phyloP scores from a whole-genome alignment of 2,113 vertebrate genomes.

The Dicaeum eximium region DNA sequence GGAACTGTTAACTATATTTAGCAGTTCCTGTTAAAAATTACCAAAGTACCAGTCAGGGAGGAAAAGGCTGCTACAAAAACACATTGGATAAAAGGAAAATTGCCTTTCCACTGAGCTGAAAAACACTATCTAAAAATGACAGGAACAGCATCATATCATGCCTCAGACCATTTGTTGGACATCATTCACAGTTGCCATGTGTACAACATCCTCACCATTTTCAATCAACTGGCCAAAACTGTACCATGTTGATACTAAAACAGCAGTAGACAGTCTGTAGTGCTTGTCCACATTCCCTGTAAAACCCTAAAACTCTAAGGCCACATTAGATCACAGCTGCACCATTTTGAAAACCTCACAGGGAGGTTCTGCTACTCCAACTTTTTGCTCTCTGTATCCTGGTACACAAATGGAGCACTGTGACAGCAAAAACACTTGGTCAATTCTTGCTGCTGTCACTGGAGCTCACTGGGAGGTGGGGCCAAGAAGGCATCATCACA shows the following conservation, averaged over 20 bases:
- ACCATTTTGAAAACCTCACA: background rate
- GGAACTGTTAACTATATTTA: background rate
- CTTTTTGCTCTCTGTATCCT: background rate
- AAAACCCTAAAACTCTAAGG: constrained; percentile 3
- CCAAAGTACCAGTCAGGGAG: background rate
- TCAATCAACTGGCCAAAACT: background rate
- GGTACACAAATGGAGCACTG: background rate
- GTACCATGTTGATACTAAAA: background rate
- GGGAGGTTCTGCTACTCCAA: background rate
- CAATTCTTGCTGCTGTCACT: background rate
- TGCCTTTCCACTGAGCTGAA: background rate
- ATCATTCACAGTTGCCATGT: background rate
- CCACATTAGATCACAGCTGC: background rate
- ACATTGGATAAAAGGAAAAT: background rate
- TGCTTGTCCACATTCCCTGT: background rate
- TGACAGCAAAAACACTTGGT: background rate
- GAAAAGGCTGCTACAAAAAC: background rate
- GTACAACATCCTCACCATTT: background rate
- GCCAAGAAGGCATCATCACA: background rate
- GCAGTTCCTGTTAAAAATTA: background rate
- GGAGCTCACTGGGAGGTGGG: background rate
- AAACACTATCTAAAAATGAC: background rate
- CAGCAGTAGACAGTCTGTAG: background rate
- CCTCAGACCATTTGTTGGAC: background rate
- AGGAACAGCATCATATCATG: background rate